Base-by-base conservation (phyloP, 64 coral and sea anemone genomes). In the Stichodactyla mertensii region DNA sequence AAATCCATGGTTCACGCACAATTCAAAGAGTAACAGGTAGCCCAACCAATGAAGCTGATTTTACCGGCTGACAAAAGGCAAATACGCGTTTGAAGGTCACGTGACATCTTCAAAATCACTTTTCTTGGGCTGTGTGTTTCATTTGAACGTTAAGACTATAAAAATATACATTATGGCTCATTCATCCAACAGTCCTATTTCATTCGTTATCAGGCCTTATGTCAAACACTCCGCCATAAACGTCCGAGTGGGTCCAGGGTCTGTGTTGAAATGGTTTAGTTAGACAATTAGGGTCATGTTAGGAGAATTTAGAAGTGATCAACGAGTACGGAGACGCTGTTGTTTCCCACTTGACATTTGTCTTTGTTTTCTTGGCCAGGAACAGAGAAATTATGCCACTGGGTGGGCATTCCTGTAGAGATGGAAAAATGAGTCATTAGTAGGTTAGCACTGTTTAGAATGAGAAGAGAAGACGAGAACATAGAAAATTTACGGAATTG, bases 241-340 rank as follows among this genome's bases (percentile, higher is more conserved):
- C 12, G 26, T 4, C 69, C 24, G 69, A 27, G 22, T 26, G 24
- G 69, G 11, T 74, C 69, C 24, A 27, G 22, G 23, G 69, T 27
- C 69, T 74, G 69, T 23, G 64, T 61, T 7, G 28, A 52, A 12
- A 51, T 36, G 11, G 28, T 18, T 51, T 36, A 28, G 28, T 19
- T 45, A 79, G 27, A 54, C 16, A 81, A 55, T 51, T 55, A 74
- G 69, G 15, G 16, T 14, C 13, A 81, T 81, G 51, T 53, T 53
- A 81, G 4, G 78, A 20, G 36, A 81, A 81, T 81, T 81, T 55
- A 92, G 61, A 92, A 92, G 26, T 92, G 90, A 71, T 92, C 90
- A 28, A 92, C 90, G 7, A 92, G 85, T 54, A 92, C 90, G 69
- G 90, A 92, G 20, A 92, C 90, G 26, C 84, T 87, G 78, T 92